A percentile compares a stretch with the other conserved stretches of the same genome.
Conservation (phyloP, 53 echinoderm and acorn worm species). For the Arbacia lixula region DNA sequence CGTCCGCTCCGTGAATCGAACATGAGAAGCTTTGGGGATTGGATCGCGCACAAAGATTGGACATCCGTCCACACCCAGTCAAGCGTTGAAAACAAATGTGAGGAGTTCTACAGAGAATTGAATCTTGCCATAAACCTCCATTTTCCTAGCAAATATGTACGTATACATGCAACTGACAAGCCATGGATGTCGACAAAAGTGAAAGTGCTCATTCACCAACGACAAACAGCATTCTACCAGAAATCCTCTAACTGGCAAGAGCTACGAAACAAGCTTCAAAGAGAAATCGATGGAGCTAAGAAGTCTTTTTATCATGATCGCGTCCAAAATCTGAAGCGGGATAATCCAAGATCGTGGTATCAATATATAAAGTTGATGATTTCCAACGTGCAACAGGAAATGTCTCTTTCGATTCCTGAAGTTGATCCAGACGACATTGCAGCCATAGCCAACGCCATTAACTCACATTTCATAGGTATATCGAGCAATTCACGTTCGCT, state of each 20-base stretch:
- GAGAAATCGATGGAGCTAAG: constrained; percentile 29
- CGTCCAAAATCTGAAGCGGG: constrained; percentile 8
- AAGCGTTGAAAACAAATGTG: constrained; percentile 37
- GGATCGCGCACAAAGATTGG: constrained; percentile 47
- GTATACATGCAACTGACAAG: constrained; percentile 28
- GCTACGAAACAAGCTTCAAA: constrained; percentile 37
- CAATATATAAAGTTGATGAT: not conserved
- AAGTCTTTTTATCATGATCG: constrained; percentile 14
- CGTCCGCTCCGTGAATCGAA: constrained; percentile 41
- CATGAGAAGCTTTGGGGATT: constrained; percentile 33
- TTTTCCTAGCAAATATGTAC: constrained; percentile 21
- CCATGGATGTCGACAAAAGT: constrained; percentile 51
- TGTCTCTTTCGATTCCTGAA: not conserved
- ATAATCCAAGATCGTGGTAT: constrained; percentile 15
- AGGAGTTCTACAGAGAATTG: constrained; percentile 27
- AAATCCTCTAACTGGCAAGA: not conserved
- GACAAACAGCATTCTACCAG: constrained; percentile 30
- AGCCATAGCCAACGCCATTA: not conserved
- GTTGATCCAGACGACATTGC: constrained; percentile 6
- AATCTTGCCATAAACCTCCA: not conserved
- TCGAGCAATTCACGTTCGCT: not conserved
- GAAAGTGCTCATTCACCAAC: constrained; percentile 25
- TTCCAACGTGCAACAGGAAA: not conserved
- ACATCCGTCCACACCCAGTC: constrained; percentile 22
- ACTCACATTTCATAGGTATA: not conserved